phyloP scores from a whole-genome alignment of 2,797 vertebrate species.

The Eurystomus glaucurus region DNA sequence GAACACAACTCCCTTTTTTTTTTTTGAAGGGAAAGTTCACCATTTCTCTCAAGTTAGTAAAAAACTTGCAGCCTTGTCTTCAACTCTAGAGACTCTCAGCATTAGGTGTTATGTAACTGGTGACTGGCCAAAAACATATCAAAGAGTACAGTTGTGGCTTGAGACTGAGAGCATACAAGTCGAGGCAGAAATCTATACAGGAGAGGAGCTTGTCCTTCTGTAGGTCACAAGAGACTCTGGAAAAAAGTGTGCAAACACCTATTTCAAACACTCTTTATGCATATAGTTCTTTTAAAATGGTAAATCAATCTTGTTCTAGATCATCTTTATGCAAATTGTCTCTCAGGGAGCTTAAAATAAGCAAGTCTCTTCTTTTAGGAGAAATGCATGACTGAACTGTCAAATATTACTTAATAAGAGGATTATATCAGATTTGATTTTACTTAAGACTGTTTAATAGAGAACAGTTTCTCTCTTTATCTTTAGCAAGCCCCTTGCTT shows the following conservation, averaged over 20 bases:
- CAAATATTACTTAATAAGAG: slow-evolving; percentile 65
- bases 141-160: not conserved
- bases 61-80: not conserved
- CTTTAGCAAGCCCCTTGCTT: slow-evolving; percentile 4
- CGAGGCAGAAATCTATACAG: not conserved
- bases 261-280: not conserved
- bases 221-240: not conserved
- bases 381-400: slow-evolving; percentile 2
- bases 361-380: slow-evolving; percentile 24
- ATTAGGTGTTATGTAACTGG: not conserved
- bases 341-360: slow-evolving; percentile 47
- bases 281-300: not conserved
- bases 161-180: not conserved
- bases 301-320: slow-evolving; percentile 25
- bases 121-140: not conserved
- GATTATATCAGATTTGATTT: slow-evolving; percentile 60
- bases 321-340: not conserved
- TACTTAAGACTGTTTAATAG: not conserved
- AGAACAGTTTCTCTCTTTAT: not conserved
- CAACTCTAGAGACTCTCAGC: not conserved
- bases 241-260: slow-evolving; percentile 21
- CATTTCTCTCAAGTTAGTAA: not conserved
- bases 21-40: not conserved
- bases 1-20: not conserved
- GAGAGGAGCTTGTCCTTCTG: not conserved